Conservation (phyloP, 2,888 invertebrate species). For the Scaptomyza polygonia region DNA sequence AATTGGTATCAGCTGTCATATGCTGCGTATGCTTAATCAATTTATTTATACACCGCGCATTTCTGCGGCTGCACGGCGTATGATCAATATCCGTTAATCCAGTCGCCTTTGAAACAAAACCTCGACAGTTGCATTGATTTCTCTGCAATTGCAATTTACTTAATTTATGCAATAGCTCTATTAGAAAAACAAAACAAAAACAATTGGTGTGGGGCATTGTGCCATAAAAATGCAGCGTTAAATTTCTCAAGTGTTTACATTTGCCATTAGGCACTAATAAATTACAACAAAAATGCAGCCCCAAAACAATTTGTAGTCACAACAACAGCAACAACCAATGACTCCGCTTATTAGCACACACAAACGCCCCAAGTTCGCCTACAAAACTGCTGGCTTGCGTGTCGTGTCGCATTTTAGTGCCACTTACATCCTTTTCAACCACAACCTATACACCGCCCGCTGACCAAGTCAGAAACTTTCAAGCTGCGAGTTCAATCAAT, state of each 20-base stretch:
- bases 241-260: constrained; percentile 75
- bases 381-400: constrained; percentile 75
- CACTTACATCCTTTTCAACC: background rate
- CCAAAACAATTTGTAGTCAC: constrained; percentile 55
- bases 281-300: constrained; percentile 33
- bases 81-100: constrained; percentile 49
- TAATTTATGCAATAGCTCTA: constrained; percentile 60
- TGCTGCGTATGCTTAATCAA: constrained; percentile 37
- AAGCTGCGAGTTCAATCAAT: constrained; percentile 68
- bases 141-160: constrained; percentile 36
- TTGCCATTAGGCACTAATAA: constrained; percentile 63
- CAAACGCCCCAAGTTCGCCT: constrained; percentile 42
- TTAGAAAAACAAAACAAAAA: constrained; percentile 25
- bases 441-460: constrained; percentile 8
- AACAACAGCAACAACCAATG: constrained; percentile 52
- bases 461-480: constrained; percentile 27
- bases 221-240: constrained; percentile 70
- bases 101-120: constrained; percentile 15
- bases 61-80: constrained; percentile 37
- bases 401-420: constrained; percentile 67
- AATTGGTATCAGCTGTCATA: too few species aligned
- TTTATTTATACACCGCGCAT: constrained; percentile 18
- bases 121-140: constrained; percentile 7
- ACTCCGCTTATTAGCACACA: constrained; percentile 67
- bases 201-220: constrained; percentile 39